Evolutionary conservation across 1,140 invertebrate genomes (phyloP).

Genomic region (Anastrepha obliqua): DNA sequence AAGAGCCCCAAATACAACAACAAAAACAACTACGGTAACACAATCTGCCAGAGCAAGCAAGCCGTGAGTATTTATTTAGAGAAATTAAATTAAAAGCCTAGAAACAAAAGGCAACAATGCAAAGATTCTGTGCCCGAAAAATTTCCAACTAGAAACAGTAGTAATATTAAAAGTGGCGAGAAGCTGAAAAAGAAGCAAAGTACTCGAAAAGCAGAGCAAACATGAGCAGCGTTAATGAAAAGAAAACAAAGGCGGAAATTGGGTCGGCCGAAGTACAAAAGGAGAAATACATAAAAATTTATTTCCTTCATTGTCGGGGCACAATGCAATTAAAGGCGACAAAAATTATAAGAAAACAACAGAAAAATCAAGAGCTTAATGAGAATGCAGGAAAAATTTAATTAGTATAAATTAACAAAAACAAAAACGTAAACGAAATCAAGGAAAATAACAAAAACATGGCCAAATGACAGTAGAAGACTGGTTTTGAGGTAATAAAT

Average conservation of each 20-base stretch:
- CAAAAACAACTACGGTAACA: background rate
- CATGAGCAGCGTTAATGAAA: constrained; percentile 14
- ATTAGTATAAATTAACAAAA: background rate
- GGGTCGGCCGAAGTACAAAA: background rate
- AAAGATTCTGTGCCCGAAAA: background rate
- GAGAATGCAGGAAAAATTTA: background rate
- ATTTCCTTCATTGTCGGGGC: constrained; percentile 32
- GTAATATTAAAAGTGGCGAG: constrained; percentile 16
- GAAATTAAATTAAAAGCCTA: constrained; percentile 37
- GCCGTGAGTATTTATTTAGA: constrained; percentile 8
- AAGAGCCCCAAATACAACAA: background rate
- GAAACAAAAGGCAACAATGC: constrained; percentile 21
- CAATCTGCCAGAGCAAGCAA: background rate
- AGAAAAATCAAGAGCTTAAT: background rate
- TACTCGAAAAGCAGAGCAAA: background rate
- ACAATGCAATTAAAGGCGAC: constrained; percentile 33
- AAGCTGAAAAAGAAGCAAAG: background rate
- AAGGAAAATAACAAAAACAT: too few species aligned
- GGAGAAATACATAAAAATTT: background rate
- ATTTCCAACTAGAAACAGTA: background rate
- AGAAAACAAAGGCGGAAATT: constrained; percentile 46
- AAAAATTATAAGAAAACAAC: constrained; percentile 45
- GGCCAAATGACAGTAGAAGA: too few species aligned
- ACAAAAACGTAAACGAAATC: background rate
- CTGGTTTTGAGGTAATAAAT: too few species aligned